Evolutionary conservation across 2,113 vertebrate genomes (phyloP).

Genomic region (Nettapus auritus): DNA sequence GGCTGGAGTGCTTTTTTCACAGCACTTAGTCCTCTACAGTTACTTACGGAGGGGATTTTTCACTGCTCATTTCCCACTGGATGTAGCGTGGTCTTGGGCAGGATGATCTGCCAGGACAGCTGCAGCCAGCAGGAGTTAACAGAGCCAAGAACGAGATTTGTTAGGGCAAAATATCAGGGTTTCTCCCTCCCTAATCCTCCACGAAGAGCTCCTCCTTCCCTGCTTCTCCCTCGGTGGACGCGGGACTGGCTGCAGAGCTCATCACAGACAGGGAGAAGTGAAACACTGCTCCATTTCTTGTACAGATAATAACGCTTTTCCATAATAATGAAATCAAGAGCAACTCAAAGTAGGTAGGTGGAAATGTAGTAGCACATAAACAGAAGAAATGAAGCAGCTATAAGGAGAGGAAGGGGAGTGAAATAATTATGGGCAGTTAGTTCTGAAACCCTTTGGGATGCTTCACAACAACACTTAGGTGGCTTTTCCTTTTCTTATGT

Average conservation of each 20-base stretch:
- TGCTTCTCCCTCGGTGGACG: fast-evolving
- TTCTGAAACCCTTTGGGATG: background rate
- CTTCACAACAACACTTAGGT: background rate
- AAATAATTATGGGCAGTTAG: background rate
- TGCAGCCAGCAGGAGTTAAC: background rate
- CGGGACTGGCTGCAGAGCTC: background rate
- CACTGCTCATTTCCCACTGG: background rate
- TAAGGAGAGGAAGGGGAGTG: background rate
- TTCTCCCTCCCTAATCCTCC: background rate
- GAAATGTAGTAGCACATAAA: background rate
- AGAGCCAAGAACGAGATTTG: slow-evolving; percentile 1
- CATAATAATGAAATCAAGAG: background rate
- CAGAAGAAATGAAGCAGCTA: background rate
- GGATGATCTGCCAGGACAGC: slow-evolving; percentile 40
- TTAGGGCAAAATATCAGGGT: background rate
- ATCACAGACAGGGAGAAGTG: background rate
- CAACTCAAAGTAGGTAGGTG: background rate
- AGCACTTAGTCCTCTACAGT: background rate
- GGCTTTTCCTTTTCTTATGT: background rate
- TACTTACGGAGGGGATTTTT: background rate
- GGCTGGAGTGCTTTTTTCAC: background rate
- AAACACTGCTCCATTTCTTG: fast-evolving
- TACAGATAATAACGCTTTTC: background rate
- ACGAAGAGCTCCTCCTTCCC: background rate
- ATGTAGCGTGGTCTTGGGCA: background rate